A percentile compares a stretch with the other conserved stretches of the same genome.
Conservation (phyloP, 2,888 invertebrate genomes). For the Axea sp. region DNA sequence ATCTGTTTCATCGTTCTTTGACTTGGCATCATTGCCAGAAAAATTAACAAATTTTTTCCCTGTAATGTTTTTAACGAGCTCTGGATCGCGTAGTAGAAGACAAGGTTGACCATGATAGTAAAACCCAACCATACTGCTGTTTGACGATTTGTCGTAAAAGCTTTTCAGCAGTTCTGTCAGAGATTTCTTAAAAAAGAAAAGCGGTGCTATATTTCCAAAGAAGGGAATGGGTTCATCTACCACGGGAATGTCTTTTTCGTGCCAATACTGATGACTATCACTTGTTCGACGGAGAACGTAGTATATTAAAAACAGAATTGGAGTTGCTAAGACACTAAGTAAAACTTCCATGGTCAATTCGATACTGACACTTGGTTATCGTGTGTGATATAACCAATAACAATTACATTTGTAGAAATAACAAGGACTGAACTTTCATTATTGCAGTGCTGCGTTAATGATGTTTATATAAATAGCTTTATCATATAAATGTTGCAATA, state of each 20-base stretch:
- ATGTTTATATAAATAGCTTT: too few relatives aligned
- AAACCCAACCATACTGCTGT: constrained; percentile 62
- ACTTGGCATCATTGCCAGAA: constrained; percentile 55
- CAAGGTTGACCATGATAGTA: constrained; percentile 57
- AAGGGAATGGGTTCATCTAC: constrained; percentile 4
- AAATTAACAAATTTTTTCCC: constrained; percentile 69
- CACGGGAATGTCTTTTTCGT: background rate
- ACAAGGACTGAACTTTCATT: too few relatives aligned
- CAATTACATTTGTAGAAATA: too few relatives aligned
- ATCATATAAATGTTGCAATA: too few relatives aligned
- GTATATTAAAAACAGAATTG: too few relatives aligned
- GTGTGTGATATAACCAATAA: too few relatives aligned
- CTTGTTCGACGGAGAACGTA: too few relatives aligned
- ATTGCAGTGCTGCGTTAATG: too few relatives aligned
- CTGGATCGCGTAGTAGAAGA: constrained; percentile 68
- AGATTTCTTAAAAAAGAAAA: constrained; percentile 1
- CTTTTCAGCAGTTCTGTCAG: background rate
- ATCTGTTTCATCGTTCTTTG: constrained; percentile 30
- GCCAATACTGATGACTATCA: too few relatives aligned
- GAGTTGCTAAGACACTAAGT: too few relatives aligned
- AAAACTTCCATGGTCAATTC: too few relatives aligned
- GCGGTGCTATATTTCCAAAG: background rate
- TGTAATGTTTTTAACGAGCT: constrained; percentile 68
- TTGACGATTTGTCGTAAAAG: constrained; percentile 8
- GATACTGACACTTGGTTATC: too few relatives aligned